A percentile compares a stretch with the other conserved stretches of the same genome.
Conservation (phyloP, 2,113 vertebrate species). For the Paraplagusia blochii region DNA sequence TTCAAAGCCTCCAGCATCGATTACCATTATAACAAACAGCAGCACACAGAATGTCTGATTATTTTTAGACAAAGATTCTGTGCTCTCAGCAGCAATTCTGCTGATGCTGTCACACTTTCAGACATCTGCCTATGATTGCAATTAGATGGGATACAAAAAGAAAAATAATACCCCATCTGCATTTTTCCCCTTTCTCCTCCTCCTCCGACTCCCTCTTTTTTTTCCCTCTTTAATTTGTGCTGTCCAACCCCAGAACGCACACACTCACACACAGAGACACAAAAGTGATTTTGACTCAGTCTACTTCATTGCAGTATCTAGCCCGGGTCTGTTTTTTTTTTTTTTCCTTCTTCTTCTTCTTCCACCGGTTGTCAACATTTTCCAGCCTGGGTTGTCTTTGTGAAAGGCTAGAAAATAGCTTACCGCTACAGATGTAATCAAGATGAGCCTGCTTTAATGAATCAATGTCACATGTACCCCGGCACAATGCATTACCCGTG, state of each 20-base stretch:
- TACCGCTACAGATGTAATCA: slow-evolving; percentile 73
- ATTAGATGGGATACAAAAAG: slow-evolving; percentile 97
- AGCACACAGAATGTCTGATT: slow-evolving; percentile 98
- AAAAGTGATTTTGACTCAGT: slow-evolving; percentile 70
- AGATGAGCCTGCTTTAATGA: slow-evolving; percentile 68
- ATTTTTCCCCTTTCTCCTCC: slow-evolving; percentile 77
- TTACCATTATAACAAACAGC: slow-evolving; percentile 99
- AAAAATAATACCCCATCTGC: slow-evolving; percentile 88
- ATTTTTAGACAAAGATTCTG: slow-evolving; percentile 99
- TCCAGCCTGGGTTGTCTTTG: slow-evolving; percentile 65
- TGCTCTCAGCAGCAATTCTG: slow-evolving; percentile 99
- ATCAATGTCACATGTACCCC: slow-evolving; percentile 65
- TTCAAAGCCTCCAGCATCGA: slow-evolving; percentile 99
- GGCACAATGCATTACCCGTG: slow-evolving; percentile 53
- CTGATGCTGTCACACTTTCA: slow-evolving; percentile 99
- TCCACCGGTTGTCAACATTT: slow-evolving; percentile 69
- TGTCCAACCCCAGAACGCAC: slow-evolving; percentile 60
- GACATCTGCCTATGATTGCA: slow-evolving; percentile 99
- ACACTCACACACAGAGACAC: slow-evolving; percentile 36
- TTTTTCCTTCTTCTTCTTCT: too few species aligned
- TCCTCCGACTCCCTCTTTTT: slow-evolving; percentile 43
- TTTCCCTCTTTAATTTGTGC: slow-evolving; percentile 70
- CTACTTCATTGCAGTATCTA: slow-evolving; percentile 67
- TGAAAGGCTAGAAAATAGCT: slow-evolving; percentile 69
- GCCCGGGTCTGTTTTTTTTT: slow-evolving; percentile 39